A percentile compares a stretch with the other conserved stretches of the same genome.
Conservation (phyloP, 2,888 invertebrate species). For the Polymixis lichenea region DNA sequence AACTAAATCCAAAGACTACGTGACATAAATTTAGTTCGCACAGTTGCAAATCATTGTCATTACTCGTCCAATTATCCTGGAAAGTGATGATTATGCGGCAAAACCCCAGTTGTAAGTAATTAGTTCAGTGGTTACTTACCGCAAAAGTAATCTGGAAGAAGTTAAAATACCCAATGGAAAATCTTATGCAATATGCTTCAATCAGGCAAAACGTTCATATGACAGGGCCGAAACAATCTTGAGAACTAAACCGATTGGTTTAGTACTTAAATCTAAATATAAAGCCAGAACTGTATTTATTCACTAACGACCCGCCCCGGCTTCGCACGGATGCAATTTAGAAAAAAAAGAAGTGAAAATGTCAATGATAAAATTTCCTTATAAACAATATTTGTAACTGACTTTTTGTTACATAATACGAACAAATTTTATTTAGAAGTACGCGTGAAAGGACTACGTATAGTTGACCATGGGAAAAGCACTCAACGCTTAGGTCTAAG, state of each 20-base stretch:
- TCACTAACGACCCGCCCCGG: too few relatives aligned
- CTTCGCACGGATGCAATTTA: too few relatives aligned
- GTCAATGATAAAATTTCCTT: too few relatives aligned
- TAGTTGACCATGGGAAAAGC: too few relatives aligned
- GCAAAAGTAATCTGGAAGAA: slow-evolving; percentile 34
- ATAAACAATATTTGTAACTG: too few relatives aligned
- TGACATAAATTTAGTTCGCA: slow-evolving; percentile 28
- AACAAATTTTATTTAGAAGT: too few relatives aligned
- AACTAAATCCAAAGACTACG: slow-evolving; percentile 19
- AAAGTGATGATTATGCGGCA: slow-evolving; percentile 50
- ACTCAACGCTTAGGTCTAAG: too few relatives aligned
- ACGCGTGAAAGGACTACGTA: too few relatives aligned
- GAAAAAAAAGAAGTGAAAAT: too few relatives aligned
- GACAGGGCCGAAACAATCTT: neutral
- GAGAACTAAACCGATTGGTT: neutral
- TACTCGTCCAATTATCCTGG: slow-evolving; percentile 48
- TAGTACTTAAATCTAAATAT: too few relatives aligned
- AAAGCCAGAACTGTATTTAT: too few relatives aligned
- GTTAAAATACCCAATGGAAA: slow-evolving; percentile 29
- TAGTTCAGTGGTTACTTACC: slow-evolving; percentile 52
- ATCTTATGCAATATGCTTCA: slow-evolving; percentile 1
- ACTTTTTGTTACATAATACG: too few relatives aligned
- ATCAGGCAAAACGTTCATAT: neutral
- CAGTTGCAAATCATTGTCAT: slow-evolving; percentile 42
- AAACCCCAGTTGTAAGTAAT: slow-evolving; percentile 39